A percentile compares a stretch with the other conserved stretches of the same genome.
These are phyloP conservation scores for Tachysurus fulvidraco DNA, from an alignment of 2,113 vertebrate species.

Conservation along the genomic window DNA sequence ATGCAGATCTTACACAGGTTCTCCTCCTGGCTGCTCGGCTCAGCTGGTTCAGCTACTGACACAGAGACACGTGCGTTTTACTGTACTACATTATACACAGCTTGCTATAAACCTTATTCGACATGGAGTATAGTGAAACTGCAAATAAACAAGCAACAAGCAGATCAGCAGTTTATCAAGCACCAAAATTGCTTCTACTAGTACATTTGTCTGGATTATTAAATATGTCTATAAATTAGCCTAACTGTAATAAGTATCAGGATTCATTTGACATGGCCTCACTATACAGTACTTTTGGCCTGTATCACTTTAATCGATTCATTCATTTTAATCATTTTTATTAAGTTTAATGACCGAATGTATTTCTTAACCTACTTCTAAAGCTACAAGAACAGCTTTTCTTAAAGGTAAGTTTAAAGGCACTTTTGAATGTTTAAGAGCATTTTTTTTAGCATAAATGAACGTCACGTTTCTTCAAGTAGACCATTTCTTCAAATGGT, in stretches of 20 bases:
- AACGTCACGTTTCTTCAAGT: too few relatives aligned
- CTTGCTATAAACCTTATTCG: neutral
- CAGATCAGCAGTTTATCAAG: neutral
- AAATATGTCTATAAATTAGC: neutral
- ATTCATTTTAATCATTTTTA: neutral
- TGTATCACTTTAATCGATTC: neutral
- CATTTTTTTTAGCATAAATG: neutral
- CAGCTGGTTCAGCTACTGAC: constrained; percentile 56
- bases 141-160: constrained; percentile 26
- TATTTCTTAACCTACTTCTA: neutral
- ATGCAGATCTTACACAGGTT: constrained; percentile 90
- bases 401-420: neutral
- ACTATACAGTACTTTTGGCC: neutral
- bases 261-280: neutral
- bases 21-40: constrained; percentile 71
- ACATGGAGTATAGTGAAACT: constrained; percentile 36
- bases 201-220: neutral
- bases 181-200: neutral
- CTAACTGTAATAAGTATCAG: neutral
- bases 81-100: neutral
- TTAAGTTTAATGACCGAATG: neutral
- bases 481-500: too few relatives aligned
- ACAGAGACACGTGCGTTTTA: neutral
- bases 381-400: neutral
- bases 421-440: neutral